Conservation (phyloP, 2,113 vertebrate genomes). For the Phoenicopterus ruber region DNA sequence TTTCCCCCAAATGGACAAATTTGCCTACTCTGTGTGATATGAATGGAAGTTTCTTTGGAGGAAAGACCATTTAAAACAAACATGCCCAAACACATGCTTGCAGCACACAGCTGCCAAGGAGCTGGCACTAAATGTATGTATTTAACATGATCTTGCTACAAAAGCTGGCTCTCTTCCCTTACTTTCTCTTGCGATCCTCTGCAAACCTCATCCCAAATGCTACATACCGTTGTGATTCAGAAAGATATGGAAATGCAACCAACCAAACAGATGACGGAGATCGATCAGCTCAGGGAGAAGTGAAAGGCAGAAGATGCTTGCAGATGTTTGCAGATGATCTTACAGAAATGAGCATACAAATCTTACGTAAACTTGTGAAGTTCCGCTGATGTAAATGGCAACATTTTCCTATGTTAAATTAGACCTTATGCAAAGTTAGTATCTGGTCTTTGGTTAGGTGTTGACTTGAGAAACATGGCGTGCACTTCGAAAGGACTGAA, state of each 20-base stretch:
- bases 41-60: neutral
- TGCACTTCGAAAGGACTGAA: neutral
- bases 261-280: neutral
- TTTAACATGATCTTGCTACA: neutral
- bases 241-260: neutral
- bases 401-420: neutral
- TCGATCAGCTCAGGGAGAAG: neutral
- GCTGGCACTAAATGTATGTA: neutral
- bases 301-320: neutral
- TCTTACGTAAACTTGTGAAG: neutral
- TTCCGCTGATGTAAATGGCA: neutral
- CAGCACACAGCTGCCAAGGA: neutral
- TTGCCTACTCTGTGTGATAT: neutral
- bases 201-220: neutral
- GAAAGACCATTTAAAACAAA: neutral
- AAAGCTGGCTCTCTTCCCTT: neutral
- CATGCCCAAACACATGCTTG: neutral
- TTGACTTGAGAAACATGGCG: neutral
- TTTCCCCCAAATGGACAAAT: neutral
- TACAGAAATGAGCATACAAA: neutral
- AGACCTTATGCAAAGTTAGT: neutral
- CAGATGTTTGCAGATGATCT: neutral
- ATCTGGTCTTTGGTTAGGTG: neutral
- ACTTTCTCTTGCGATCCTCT: neutral
- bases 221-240: neutral